Conservation (phyloP, 2,797 vertebrate genomes). For the Lepus townsendii region DNA sequence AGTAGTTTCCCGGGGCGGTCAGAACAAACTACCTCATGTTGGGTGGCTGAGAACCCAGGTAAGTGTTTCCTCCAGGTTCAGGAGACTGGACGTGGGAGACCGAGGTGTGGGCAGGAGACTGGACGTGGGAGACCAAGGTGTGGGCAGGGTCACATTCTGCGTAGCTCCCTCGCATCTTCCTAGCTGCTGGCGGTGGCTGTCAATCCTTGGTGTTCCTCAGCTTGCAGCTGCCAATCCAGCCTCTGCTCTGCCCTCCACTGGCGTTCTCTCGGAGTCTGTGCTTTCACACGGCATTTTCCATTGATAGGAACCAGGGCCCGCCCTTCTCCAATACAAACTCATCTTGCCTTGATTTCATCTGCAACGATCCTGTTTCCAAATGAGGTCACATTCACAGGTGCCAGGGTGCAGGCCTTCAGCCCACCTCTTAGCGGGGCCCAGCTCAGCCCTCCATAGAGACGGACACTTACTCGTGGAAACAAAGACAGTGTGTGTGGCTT, state of each 20-base stretch:
- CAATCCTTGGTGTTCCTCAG: neutral
- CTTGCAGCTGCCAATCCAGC: neutral
- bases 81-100: neutral
- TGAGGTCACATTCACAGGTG: neutral
- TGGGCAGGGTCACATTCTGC: neutral
- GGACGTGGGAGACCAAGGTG: neutral
- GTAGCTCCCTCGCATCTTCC: neutral
- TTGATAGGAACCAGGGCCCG: neutral
- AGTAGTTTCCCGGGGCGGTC: neutral
- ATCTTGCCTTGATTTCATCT: conserved; percentile 11
- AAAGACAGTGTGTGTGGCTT: neutral
- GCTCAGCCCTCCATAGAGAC: neutral
- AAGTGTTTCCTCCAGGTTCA: neutral
- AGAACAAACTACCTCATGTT: neutral
- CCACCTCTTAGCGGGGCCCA: neutral
- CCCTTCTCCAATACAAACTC: neutral
- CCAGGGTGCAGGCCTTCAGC: neutral
- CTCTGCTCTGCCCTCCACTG: neutral
- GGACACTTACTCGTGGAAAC: neutral
- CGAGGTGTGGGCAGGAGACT: neutral
- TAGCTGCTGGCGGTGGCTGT: neutral
- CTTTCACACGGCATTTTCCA: neutral
- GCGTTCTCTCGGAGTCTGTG: neutral
- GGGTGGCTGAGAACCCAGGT: too few relatives aligned
- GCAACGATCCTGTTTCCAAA: neutral